Conservation (phyloP, 2,888 invertebrate genomes). For the Drosophila bunnanda region DNA sequence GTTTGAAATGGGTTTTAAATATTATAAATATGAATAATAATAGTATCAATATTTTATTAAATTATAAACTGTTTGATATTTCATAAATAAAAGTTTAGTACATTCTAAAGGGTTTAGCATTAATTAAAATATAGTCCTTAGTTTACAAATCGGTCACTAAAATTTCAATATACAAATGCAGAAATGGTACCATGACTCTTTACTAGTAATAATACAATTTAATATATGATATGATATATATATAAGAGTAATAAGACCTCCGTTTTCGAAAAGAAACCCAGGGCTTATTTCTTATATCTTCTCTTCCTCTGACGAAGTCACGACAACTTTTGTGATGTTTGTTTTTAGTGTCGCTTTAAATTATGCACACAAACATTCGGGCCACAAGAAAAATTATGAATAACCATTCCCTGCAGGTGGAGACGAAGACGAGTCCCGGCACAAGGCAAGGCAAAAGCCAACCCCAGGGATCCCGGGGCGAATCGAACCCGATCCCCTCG, state of each 20-base stretch:
- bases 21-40: too few species aligned
- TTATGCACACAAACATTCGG: constrained; percentile 27
- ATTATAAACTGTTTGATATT: neutral
- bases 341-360: constrained; percentile 53
- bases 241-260: neutral
- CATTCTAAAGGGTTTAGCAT: too few species aligned
- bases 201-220: too few species aligned
- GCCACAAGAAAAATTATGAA: constrained; percentile 56
- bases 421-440: neutral
- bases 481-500: constrained; percentile 33
- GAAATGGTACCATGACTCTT: too few species aligned
- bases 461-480: constrained; percentile 14
- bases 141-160: too few species aligned
- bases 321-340: constrained; percentile 20
- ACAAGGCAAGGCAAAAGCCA: neutral
- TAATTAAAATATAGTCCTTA: too few species aligned
- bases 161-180: too few species aligned
- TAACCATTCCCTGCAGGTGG: constrained; percentile 58
- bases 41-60: too few species aligned
- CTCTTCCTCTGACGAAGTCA: constrained; percentile 7
- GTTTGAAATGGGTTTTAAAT: neutral
- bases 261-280: neutral
- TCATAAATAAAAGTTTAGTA: neutral
- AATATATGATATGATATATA: too few species aligned
- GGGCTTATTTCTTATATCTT: neutral